Conservation (phyloP, 2,888 invertebrate species). For the Phengaris arion region DNA sequence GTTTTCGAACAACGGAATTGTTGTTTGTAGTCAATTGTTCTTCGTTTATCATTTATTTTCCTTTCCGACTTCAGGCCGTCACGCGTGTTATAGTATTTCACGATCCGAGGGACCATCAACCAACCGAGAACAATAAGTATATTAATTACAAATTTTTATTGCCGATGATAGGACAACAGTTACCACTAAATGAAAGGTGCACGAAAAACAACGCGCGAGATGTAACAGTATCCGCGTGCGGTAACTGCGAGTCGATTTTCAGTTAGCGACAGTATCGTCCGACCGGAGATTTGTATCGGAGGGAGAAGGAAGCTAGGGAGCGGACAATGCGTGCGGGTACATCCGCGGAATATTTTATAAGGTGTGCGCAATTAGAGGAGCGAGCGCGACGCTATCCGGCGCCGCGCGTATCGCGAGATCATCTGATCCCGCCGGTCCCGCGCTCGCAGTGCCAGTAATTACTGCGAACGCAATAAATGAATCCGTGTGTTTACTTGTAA, state of each 20-base stretch:
- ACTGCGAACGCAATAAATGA: constrained; percentile 34
- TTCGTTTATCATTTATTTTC: no score
- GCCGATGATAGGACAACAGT: no score
- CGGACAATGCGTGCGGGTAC: constrained; percentile 58
- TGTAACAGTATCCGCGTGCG: constrained; percentile 6
- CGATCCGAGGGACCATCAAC: no score
- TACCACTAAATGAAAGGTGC: not conserved
- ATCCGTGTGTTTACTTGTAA: constrained; percentile 26
- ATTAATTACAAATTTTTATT: no score
- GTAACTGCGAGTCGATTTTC: constrained; percentile 9
- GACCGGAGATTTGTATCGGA: constrained; percentile 56
- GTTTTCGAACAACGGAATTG: not conserved
- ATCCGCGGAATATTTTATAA: constrained; percentile 57
- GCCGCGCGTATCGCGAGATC: constrained; percentile 61
- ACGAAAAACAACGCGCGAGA: not conserved
- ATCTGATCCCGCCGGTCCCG: constrained; percentile 38
- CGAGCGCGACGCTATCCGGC: constrained; percentile 60
- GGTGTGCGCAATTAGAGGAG: constrained; percentile 69
- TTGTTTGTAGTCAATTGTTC: not conserved
- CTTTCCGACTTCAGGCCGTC: no score
- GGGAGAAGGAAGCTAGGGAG: constrained; percentile 58
- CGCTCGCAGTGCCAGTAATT: constrained; percentile 42
- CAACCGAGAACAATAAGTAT: no score
- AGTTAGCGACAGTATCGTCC: constrained; percentile 36
- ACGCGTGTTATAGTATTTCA: no score